Evolutionary conservation across 2,888 invertebrate genomes (phyloP), one percentile per base, ranked within the genome.

Genomic region (Athalia cordata): DNA sequence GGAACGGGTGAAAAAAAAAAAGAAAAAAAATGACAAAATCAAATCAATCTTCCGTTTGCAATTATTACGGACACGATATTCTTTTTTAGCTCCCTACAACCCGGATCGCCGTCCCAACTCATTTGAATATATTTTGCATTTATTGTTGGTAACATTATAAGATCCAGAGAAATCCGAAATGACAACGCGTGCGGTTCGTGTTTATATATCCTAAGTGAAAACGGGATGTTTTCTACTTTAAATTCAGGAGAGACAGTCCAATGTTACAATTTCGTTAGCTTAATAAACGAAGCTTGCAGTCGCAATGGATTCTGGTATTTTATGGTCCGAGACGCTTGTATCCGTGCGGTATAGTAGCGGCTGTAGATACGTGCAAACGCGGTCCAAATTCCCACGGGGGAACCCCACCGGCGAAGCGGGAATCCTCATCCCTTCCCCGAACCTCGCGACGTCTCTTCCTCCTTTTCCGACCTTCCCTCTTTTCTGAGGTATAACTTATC

Each of bases 221-320:
- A 29, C 29, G 29, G 29, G 29, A 29, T 29, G 29, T 29, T 29
- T 29, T 29, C 29, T 29, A 29, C 52, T 52, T 11, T 52, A 7
- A 52, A 68, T 29, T 15, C 6, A 8, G 11, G 7, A 0, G 9
- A n/a, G 52, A 52, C 49, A 13, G n/a, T 29, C 13, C 29, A 65
- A 11, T 9, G 52, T 62, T 50, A 45, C 57, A 70, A 78, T 74
- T 78, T 47, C 43, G 70, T 11, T 62, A 43, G 64, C 49, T 72
- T 64, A 72, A 45, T 62, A 62, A 64, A 64, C 64, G 78, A 55
- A 62, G 50, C 15, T 62, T 64, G 62, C 72, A 45, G 64, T 50
- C 64, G 72, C 78, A 74, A 72, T 74, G 64, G 72, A 52, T 61
- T 52, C 70, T 43, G 15, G 29, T 59, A 78, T 78, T 78, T 78